A percentile compares a stretch with the other conserved stretches of the same genome.
phyloP scores from a whole-genome alignment of 2,888 invertebrate species.

The Drosophila robusta region DNA sequence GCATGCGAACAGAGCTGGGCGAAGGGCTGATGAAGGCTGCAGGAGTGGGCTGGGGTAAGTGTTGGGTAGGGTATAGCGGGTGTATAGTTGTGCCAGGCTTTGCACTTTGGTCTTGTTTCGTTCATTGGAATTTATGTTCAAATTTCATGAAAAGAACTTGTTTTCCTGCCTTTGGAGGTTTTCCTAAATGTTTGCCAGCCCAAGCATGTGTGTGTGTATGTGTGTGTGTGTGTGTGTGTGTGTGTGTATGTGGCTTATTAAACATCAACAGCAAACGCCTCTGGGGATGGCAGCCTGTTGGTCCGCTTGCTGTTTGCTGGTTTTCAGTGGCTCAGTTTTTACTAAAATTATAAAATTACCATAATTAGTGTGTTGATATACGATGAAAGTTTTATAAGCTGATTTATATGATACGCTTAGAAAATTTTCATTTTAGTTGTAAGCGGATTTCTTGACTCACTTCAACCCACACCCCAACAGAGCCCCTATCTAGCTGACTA shows the following conservation, averaged over 20 bases:
- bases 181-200: conserved; percentile 32
- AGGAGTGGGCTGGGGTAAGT: background rate
- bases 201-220: conserved; percentile 10
- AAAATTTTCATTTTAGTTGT: conserved; percentile 39
- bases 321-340: conserved; percentile 47
- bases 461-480: background rate
- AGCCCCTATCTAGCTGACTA: background rate
- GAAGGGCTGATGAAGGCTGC: background rate
- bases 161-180: conserved; percentile 57
- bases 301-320: conserved; percentile 13
- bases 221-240: conserved; percentile 26
- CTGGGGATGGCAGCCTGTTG: conserved; percentile 38
- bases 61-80: conserved; percentile 4
- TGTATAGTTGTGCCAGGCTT: conserved; percentile 41
- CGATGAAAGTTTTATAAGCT: conserved; percentile 73
- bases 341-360: conserved; percentile 75
- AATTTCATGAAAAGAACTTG: conserved; percentile 75
- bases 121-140: conserved; percentile 76
- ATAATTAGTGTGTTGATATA: conserved; percentile 74
- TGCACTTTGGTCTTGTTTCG: conserved; percentile 71
- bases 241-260: conserved; percentile 55
- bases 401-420: conserved; percentile 65
- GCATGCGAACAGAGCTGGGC: conserved; percentile 45
- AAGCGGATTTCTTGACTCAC: conserved; percentile 46
- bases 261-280: conserved; percentile 73